Evolutionary conservation across 2,888 invertebrate species (phyloP).

Genomic region (Mesorhabditis belari): DNA sequence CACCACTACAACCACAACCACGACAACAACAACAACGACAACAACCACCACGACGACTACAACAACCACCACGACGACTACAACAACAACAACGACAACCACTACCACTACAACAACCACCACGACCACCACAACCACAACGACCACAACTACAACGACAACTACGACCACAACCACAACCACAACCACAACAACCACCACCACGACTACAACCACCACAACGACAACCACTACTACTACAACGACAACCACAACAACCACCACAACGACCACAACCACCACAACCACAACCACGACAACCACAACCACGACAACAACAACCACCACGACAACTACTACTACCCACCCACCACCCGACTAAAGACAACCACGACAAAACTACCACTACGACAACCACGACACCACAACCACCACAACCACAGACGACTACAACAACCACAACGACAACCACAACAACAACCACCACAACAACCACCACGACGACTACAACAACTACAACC

Average conservation of each 20-base stretch:
- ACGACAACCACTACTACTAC: conserved; percentile 6
- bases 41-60: conserved; percentile 6
- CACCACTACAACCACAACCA: background rate
- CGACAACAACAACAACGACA: background rate
- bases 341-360: conserved; percentile 1
- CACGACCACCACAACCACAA: background rate
- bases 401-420: background rate
- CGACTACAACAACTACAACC: conserved; percentile 4
- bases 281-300: background rate
- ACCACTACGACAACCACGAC: background rate
- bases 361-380: no score
- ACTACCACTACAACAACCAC: background rate
- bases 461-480: conserved; percentile 3
- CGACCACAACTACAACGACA: background rate
- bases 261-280: background rate
- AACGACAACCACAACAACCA: conserved; percentile 3
- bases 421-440: background rate
- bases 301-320: conserved; percentile 4
- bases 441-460: conserved; percentile 1
- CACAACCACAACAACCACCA: background rate
- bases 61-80: conserved; percentile 3
- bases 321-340: conserved; percentile 5
- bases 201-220: conserved; percentile 4
- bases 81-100: background rate
- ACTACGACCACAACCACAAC: background rate